Base-by-base conservation (phyloP, 2,797 vertebrate species). In the Crypturellus tataupa region DNA sequence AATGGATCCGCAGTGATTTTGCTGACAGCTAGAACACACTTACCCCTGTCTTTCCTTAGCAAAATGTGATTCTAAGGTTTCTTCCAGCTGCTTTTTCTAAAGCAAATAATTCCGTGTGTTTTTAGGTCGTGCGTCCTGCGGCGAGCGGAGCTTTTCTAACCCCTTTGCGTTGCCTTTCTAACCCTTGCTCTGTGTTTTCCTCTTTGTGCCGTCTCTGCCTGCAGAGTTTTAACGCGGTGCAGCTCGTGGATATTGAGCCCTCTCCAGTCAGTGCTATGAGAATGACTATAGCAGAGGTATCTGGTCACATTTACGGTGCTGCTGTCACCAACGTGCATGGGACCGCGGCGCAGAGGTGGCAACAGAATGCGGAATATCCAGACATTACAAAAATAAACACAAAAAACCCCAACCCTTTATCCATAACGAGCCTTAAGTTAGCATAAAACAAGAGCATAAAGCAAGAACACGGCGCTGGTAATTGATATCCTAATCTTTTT, bases 211-310 rank as follows among this genome's bases (percentile, higher is more conserved):
- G 68, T 95, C 92, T 95, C 96, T 84, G 93, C 96, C 40, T 96
- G 95, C 92, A 99, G 99, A 99, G 98, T 97, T 98, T 99, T 98
- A 98, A 98, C 96, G 98, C 98, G 64, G 98, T 99, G 97, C 99
- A 98, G 95, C 98, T 99, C 99, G 99, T 99, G 99, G 99, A 99
- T 97, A 99, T 99, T 98, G 99, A 99, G 97, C 99, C 99, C 96
- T 99, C 99, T 97, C 99, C 99, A 97, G 98, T 99, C 98, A 99
- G 99, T 99, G 99, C 99, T 97, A 98, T 99, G 99, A 98, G 99
- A 99, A 99, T 99, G 99, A 99, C 99, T 96, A 98, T 99, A 98
- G 99, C 99, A 95, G 99, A 99, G 99, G 99, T 99, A 99, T 94
- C 92, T 31, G 81, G 62, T 64, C 25, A 24, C 79, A 20, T 94